Percentiles rank a stretch among this genome's conserved stretches.
These are phyloP conservation scores for Diogma glabrata DNA, from an alignment of 2,888 invertebrate species.

Conservation along the genomic window DNA sequence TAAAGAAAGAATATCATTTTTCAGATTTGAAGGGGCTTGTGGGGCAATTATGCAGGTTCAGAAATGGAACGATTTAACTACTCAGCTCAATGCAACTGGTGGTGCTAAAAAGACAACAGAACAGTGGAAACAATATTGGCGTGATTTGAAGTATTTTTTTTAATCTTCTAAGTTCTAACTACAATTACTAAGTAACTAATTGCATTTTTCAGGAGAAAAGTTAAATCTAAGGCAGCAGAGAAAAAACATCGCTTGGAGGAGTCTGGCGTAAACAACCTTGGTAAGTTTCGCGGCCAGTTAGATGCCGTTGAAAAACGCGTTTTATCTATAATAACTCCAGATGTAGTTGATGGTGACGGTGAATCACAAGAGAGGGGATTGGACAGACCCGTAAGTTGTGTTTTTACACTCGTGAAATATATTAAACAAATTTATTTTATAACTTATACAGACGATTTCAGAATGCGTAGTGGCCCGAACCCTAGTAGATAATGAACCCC, in stretches of 20 bases:
- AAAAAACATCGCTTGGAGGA: background rate
- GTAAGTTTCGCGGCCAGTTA: too few relatives aligned
- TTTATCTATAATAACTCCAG: background rate
- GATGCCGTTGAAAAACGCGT: background rate
- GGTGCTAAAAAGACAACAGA: background rate
- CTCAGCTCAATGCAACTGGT: background rate
- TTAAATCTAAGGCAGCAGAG: background rate
- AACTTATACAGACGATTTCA: too few relatives aligned
- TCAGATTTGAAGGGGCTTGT: too few relatives aligned
- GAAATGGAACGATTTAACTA: background rate
- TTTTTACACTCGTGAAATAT: too few relatives aligned
- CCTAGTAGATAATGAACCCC: too few relatives aligned
- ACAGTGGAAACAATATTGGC: slow-evolving; percentile 1
- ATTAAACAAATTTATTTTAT: too few relatives aligned
- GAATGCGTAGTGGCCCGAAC: too few relatives aligned
- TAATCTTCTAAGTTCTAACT: background rate
- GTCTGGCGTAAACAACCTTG: background rate
- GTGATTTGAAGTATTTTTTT: background rate
- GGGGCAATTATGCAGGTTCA: too few relatives aligned
- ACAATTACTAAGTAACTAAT: too few relatives aligned
- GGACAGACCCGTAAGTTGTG: too few relatives aligned
- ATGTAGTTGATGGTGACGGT: background rate
- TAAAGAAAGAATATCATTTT: too few relatives aligned
- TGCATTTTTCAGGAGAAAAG: background rate
- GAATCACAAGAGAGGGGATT: background rate